Base-by-base conservation (phyloP, 1,140 invertebrate genomes). In the Planococcus citri region DNA sequence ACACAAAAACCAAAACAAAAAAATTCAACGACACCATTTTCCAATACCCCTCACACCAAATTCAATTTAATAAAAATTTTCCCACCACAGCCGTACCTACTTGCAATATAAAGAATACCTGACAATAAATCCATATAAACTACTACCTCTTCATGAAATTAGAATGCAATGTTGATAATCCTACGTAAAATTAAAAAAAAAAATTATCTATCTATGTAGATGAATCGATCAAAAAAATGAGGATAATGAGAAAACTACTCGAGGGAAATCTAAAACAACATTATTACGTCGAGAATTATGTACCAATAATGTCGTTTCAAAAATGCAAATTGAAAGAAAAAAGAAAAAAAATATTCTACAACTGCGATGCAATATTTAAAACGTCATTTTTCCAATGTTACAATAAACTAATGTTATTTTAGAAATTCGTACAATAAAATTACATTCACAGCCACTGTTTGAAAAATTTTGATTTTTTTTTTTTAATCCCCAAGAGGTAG, bases 361-460 rank as follows among this genome's bases (percentile, higher is more conserved):
- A 33, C 12, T 33, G 29, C 12, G 12, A 33, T 33, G 29, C 29
- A 12, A 33, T 6, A 33, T n/a, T n/a, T n/a, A 33, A 33, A 33
- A 6, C 12, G 12, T 12, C 3, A 33, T 33, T 33, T 33, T 33
- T 33, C 29, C 12, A 33, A 33, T 33, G n/a, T n/a, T 37, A 37
- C 17, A 51, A 20, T 51, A 9, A 51, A 51, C n/a, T 51, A 51
- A 51, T 37, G 14, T n/a, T n/a, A n/a, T n/a, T 33, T 51, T 51
- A 51, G 41, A 51, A 51, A 51, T 17, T n/a, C 41, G 17, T 51
- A 51, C 17, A 51, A 51, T 51, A 17, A 51, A 20, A 51, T 51
- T 51, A 51, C 12, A n/a, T 51, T 51, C 41, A 51, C 41, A 51
- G 41, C 41, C 41, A 51, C 41, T 51, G 41, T 51, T 51, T 51